A percentile compares a stretch with the other conserved stretches of the same genome.
These are phyloP conservation scores for Acanthisitta chloris DNA, from an alignment of 2,113 vertebrate species.

Conservation along the genomic window DNA sequence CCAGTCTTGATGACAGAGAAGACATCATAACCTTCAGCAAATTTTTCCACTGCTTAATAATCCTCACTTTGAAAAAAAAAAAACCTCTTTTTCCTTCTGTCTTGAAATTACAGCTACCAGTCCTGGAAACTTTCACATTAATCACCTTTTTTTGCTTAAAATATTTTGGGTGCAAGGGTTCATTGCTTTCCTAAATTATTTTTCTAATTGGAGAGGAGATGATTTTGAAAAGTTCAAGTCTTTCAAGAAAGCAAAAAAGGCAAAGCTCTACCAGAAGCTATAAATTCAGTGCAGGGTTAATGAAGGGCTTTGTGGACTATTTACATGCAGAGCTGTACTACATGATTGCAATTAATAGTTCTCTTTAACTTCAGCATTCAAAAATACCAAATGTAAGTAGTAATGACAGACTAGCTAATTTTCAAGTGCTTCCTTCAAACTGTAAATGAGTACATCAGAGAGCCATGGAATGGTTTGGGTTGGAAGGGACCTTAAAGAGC, in stretches of 20 bases:
- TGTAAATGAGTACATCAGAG: too few species aligned
- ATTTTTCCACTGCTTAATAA: neutral
- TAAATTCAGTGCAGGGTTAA: neutral
- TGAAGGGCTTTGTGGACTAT: neutral
- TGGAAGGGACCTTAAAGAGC: too few species aligned
- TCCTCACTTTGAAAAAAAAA: neutral
- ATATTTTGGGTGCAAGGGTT: neutral
- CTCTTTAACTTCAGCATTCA: neutral
- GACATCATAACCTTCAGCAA: neutral
- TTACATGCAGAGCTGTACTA: neutral
- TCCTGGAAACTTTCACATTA: neutral
- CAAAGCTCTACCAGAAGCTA: neutral
- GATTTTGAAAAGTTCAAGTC: neutral
- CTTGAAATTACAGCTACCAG: neutral
- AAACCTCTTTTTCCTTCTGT: neutral
- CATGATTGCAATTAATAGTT: neutral
- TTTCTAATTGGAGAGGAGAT: neutral
- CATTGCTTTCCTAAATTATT: neutral
- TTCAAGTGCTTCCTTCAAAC: neutral
- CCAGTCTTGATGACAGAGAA: neutral
- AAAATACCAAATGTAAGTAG: neutral
- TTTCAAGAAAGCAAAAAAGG: neutral
- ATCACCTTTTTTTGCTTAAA: neutral
- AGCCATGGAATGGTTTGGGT: too few species aligned
- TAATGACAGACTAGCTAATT: neutral